Percentiles rank a stretch among this genome's conserved stretches.
These are phyloP conservation scores for Temnopleurus reevesii DNA, from an alignment of 53 echinoderm and acorn worm species.

Conservation along the genomic window DNA sequence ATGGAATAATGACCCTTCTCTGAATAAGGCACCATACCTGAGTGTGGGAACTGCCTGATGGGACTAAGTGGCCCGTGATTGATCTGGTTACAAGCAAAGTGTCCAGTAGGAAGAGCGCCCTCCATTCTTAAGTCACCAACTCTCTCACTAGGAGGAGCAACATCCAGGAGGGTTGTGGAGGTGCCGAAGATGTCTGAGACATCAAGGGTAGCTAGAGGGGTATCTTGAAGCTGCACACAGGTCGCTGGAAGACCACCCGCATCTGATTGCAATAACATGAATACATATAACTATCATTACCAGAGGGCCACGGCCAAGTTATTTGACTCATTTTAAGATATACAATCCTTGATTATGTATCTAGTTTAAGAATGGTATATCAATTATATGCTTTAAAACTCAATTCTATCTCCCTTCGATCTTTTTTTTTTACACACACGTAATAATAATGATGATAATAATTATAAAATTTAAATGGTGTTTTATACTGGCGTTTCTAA, in stretches of 20 bases:
- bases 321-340: background rate
- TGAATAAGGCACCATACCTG: too few species aligned
- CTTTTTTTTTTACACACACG: too few species aligned
- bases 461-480: too few species aligned
- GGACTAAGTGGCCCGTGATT: conserved; percentile 78
- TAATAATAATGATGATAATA: background rate
- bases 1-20: too few species aligned
- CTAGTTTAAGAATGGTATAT: too few species aligned
- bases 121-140: conserved; percentile 65
- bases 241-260: conserved; percentile 74
- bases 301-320: background rate
- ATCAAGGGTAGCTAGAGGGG: conserved; percentile 67
- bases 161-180: conserved; percentile 60
- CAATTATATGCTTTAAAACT: too few species aligned
- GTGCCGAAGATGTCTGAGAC: conserved; percentile 67
- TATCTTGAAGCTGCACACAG: conserved; percentile 71
- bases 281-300: background rate
- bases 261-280: conserved; percentile 53
- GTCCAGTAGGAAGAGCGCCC: conserved; percentile 79
- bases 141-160: conserved; percentile 71
- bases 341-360: background rate
- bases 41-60: conserved; percentile 83
- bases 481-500: too few species aligned
- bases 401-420: too few species aligned
- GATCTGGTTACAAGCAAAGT: conserved; percentile 89